Conservation (phyloP, 2,888 invertebrate species). For the Sphaerophoria rueppellii region DNA sequence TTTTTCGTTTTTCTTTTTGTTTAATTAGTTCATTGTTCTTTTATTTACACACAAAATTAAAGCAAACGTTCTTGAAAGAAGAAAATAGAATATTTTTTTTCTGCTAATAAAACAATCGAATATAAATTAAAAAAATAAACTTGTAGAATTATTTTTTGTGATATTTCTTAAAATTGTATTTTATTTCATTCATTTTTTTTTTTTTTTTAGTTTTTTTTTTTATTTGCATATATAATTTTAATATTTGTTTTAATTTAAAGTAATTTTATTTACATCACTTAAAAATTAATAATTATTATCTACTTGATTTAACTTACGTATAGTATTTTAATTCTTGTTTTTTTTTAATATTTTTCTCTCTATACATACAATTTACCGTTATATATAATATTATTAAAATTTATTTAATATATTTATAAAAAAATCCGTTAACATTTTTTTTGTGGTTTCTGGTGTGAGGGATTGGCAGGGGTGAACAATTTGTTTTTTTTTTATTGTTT, state of each 20-base stretch:
- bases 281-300: constrained; percentile 40
- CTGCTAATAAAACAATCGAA: background rate
- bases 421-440: constrained; percentile 1
- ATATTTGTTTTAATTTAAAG: constrained; percentile 20
- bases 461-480: background rate
- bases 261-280: constrained; percentile 66
- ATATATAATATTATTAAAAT: constrained; percentile 3
- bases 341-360: constrained; percentile 22
- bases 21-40: constrained; percentile 13
- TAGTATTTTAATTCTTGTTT: constrained; percentile 9
- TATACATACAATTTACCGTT: constrained; percentile 50
- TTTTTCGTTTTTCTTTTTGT: constrained; percentile 13
- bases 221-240: constrained; percentile 16
- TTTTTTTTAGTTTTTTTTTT: background rate
- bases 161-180: constrained; percentile 10
- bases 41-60: constrained; percentile 66
- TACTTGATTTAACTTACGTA: constrained; percentile 61
- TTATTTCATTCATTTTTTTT: constrained; percentile 19
- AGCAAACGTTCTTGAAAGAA: constrained; percentile 46
- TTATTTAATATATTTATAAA: background rate
- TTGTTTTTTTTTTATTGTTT: background rate
- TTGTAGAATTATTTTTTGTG: background rate
- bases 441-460: background rate
- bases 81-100: background rate
- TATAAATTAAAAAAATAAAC: constrained; percentile 25